Evolutionary conservation across 2,888 invertebrate genomes (phyloP), one percentile per base, ranked within the genome.

Genomic region (Elysia crispata): DNA sequence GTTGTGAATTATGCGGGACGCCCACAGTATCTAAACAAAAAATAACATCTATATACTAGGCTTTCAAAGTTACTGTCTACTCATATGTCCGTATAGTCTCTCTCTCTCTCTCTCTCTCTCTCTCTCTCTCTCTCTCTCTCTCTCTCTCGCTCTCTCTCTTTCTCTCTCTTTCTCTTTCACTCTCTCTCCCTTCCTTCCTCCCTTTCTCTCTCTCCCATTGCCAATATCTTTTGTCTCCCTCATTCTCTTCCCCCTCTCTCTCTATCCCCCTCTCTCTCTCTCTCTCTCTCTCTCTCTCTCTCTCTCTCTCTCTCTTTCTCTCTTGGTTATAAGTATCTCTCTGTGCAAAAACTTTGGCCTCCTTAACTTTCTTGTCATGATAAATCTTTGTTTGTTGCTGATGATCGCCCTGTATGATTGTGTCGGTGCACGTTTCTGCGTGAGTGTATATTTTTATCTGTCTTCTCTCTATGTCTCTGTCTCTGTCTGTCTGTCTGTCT

Each of bases 141-240:
- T 66, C 66, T 76, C 66, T 41, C 49, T 76, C 64, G 64, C 66
- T 66, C 66, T 76, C 76, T 76, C 62, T 49, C 50, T 76, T n/a
- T 62, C 33, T 20, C 25, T 76, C 62, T 62, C 18, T 62, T 33
- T 62, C 33, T 30, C n/a, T 31, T 33, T 76, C 62, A 31, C 33
- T 62, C 62, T 76, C 33, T 62, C n/a, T 31, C 31, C 30, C 74
- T 74, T 30, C 11, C 30, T 74, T 60, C 13, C 33, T 31, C 31
- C 23, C 25, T 74, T 30, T 33, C 33, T 31, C 31, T 60, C 13
- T 57, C 23, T 31, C 18, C 11, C 25, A 6, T 30, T 31, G 28
- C 31, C 30, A n/a, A n/a, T n/a, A n/a, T n/a, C n/a, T n/a, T n/a
- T n/a, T n/a, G n/a, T n/a, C n/a, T n/a, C n/a, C 60, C 50, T 31